These are phyloP conservation scores for Rhopalosiphum maidis DNA, from an alignment of 1,140 invertebrate species.

Conservation along the genomic window DNA sequence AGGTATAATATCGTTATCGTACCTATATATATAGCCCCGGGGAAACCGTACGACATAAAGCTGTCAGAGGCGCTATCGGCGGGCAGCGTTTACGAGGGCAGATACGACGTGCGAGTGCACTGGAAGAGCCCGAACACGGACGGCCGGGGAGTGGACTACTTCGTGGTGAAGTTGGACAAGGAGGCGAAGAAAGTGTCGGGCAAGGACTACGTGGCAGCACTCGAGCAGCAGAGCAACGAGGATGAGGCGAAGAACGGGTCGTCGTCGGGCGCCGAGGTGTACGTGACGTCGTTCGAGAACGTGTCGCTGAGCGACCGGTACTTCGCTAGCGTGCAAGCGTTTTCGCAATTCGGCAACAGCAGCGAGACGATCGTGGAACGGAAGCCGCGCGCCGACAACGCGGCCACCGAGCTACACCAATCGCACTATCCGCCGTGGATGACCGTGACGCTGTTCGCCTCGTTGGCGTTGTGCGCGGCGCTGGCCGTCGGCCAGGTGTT, in stretches of 20 bases:
- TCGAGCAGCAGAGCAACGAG: neutral
- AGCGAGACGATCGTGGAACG: neutral
- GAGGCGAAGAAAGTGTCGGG: neutral
- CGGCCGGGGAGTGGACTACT: neutral
- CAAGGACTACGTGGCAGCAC: neutral
- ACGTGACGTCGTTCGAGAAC: neutral
- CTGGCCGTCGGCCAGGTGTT: neutral
- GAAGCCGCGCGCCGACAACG: neutral
- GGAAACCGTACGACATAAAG: neutral
- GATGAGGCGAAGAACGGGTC: neutral
- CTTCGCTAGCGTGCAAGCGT: slow-evolving; percentile 28
- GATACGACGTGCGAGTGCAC: neutral
- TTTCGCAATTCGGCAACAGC: neutral
- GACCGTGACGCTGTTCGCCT: neutral
- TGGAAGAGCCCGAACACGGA: neutral
- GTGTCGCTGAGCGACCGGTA: neutral
- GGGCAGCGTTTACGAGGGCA: neutral
- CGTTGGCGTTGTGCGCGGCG: neutral
- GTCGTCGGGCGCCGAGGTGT: neutral
- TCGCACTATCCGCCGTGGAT: neutral
- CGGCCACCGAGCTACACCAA: neutral
- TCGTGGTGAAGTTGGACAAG: neutral
- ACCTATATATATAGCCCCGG: neutral
- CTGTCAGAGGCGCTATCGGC: neutral
- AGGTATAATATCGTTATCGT: too few relatives aligned